Evolutionary conservation across 2,113 vertebrate species (phyloP).

Genomic region (Petromus typicus): DNA sequence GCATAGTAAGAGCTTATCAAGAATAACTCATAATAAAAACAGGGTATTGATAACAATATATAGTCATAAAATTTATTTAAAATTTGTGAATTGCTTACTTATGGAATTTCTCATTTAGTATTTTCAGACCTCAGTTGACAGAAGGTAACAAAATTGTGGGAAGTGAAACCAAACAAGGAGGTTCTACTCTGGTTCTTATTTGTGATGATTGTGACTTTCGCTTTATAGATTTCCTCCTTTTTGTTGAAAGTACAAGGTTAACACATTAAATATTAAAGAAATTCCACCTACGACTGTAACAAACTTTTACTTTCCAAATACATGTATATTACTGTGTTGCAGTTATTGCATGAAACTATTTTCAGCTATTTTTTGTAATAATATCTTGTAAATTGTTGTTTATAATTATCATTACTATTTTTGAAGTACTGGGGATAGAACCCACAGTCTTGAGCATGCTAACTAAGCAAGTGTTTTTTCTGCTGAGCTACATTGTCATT

Average conservation of each 20-base stretch:
- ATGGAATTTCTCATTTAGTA: not conserved
- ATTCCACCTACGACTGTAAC: not conserved
- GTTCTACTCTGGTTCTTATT: not conserved
- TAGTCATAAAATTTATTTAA: not conserved
- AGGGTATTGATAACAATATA: not conserved
- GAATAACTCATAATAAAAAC: not conserved
- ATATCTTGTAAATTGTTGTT: slow-evolving; percentile 26
- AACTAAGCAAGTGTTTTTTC: not conserved
- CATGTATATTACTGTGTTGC: not conserved
- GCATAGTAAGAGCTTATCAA: not conserved
- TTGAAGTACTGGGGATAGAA: not conserved
- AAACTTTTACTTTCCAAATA: slow-evolving; percentile 35
- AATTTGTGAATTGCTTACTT: not conserved
- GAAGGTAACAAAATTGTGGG: not conserved
- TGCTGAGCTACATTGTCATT: not conserved
- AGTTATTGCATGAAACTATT: slow-evolving; percentile 35
- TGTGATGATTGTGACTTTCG: slow-evolving; percentile 41
- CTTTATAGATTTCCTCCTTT: slow-evolving; percentile 10
- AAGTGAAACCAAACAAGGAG: not conserved
- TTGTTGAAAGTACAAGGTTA: not conserved
- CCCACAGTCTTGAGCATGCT: not conserved
- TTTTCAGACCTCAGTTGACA: not conserved
- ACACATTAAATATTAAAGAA: slow-evolving; percentile 16
- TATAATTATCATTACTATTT: not conserved
- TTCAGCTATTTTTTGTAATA: not conserved